These are phyloP conservation scores for Cydia amplana DNA, from an alignment of 1,140 invertebrate genomes.

Conservation along the genomic window DNA sequence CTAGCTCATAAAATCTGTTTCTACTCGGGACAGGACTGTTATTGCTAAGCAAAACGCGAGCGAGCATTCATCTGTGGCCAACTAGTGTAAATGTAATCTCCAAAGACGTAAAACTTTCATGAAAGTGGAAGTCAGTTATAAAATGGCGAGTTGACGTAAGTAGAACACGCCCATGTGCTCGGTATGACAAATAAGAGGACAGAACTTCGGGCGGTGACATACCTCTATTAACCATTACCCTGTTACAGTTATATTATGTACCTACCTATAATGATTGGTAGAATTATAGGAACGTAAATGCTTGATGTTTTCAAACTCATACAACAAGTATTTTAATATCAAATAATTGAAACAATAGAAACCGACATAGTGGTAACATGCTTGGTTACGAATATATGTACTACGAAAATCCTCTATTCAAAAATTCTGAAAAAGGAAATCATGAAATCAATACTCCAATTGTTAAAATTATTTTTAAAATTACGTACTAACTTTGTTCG, in stretches of 20 bases:
- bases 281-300: too few relatives aligned
- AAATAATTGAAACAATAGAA: too few relatives aligned
- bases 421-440: too few relatives aligned
- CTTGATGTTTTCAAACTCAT: too few relatives aligned
- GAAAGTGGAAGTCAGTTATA: background rate
- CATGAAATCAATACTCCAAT: too few relatives aligned
- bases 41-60: background rate
- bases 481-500: too few relatives aligned
- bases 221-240: background rate
- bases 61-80: background rate
- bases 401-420: too few relatives aligned
- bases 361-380: too few relatives aligned
- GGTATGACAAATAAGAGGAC: background rate
- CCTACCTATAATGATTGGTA: background rate
- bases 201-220: background rate
- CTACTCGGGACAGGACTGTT: background rate
- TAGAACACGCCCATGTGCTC: background rate
- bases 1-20: conserved; percentile 30
- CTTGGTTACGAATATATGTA: too few relatives aligned
- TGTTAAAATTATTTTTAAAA: too few relatives aligned
- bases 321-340: too few relatives aligned
- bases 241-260: too few relatives aligned
- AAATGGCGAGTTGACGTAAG: background rate
- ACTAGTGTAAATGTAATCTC: background rate
- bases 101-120: background rate